These are phyloP conservation scores for Psilopsiagon aymara DNA, from an alignment of 2,113 vertebrate species.

Conservation along the genomic window DNA sequence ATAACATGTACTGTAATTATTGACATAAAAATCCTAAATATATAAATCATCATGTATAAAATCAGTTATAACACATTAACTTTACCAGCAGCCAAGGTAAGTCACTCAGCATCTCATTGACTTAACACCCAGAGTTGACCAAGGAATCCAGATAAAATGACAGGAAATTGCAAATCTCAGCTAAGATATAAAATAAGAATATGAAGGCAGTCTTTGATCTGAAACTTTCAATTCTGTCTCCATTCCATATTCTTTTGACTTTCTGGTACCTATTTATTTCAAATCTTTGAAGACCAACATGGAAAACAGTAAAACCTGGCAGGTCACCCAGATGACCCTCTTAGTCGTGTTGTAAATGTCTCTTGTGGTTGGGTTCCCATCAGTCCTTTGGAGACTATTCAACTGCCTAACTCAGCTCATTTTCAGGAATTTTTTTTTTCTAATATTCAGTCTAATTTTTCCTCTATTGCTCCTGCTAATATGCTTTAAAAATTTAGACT, in stretches of 20 bases:
- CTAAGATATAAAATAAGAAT: conserved; percentile 27
- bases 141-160: conserved; percentile 59
- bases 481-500: conserved; percentile 70
- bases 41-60: conserved; percentile 72
- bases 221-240: neutral
- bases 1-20: conserved; percentile 79
- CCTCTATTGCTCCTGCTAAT: conserved; percentile 36
- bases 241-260: neutral
- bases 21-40: conserved; percentile 78
- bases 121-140: conserved; percentile 45
- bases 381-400: conserved; percentile 52
- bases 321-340: neutral
- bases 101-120: conserved; percentile 73
- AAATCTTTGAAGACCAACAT: neutral
- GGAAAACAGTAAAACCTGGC: neutral
- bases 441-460: conserved; percentile 54
- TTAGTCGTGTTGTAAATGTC: neutral
- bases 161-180: conserved; percentile 54
- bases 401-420: conserved; percentile 43
- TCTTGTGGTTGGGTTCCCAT: conserved; percentile 36
- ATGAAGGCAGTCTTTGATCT: neutral
- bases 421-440: conserved; percentile 1
- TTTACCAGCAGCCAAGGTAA: conserved; percentile 75
- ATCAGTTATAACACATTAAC: conserved; percentile 73
- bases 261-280: neutral